Percentiles rank a stretch among this genome's conserved stretches.
Conservation (phyloP, 2,797 vertebrate species). For the Coregonus ussuriensis region DNA sequence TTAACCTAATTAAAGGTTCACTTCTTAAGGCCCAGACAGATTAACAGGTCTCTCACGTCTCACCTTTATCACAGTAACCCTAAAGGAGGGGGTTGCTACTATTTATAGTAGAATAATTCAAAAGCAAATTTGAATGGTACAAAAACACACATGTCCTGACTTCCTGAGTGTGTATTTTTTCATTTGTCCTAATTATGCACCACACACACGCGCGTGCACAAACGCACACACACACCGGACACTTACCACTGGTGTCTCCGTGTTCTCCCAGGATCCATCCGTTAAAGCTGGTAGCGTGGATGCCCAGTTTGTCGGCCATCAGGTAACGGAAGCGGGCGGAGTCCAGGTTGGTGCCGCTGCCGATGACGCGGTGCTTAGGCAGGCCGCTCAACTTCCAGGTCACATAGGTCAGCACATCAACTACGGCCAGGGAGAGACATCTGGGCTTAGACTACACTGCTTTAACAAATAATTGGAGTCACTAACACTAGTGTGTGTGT, state of each 20-base stretch:
- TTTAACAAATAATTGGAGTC: not conserved
- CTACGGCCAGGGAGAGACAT: slow-evolving; percentile 59
- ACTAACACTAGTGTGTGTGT: not conserved
- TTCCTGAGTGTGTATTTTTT: too few relatives aligned
- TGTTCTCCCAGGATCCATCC: slow-evolving; percentile 96
- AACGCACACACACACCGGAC: not conserved
- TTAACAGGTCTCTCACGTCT: not conserved
- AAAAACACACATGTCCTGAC: too few relatives aligned
- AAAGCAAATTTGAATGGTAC: too few relatives aligned
- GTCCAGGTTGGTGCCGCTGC: slow-evolving; percentile 96
- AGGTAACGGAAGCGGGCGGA: slow-evolving; percentile 92
- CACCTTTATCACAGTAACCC: not conserved
- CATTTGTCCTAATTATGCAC: too few relatives aligned
- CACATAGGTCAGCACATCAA: slow-evolving; percentile 94
- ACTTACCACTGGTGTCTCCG: slow-evolving; percentile 92
- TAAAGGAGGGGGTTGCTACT: not conserved
- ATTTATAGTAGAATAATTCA: not conserved
- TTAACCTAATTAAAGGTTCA: not conserved
- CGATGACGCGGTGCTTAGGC: slow-evolving; percentile 93
- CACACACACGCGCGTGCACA: not conserved
- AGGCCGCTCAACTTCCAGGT: slow-evolving; percentile 97
- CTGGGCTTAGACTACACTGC: not conserved
- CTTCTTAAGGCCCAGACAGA: not conserved
- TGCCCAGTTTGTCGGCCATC: slow-evolving; percentile 88
- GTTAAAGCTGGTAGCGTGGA: slow-evolving; percentile 90